Evolutionary conservation across 2,888 invertebrate genomes (phyloP).

Genomic region (Philereme vetulata): DNA sequence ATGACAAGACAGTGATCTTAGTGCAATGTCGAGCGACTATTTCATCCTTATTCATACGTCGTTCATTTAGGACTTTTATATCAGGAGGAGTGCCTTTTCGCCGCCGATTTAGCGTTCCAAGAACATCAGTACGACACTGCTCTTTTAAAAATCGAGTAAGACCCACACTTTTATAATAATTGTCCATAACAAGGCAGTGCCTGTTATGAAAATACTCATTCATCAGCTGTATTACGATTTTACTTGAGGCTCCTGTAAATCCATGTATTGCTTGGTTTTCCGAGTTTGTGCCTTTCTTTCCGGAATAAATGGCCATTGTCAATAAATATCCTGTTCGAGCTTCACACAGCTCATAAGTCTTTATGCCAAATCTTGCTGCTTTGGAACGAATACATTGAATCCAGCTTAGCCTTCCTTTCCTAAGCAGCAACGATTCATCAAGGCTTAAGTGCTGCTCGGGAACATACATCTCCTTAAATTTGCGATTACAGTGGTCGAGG

Average conservation of each 20-base stretch:
- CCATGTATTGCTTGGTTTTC: too few relatives aligned
- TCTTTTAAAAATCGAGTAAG: not conserved
- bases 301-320: not conserved
- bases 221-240: too few relatives aligned
- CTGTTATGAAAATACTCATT: not conserved
- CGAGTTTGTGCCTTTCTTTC: not conserved
- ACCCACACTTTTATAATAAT: not conserved
- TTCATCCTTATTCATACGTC: not conserved
- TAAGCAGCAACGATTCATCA: not conserved
- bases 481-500: slow-evolving; percentile 32
- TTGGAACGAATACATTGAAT: not conserved
- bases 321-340: not conserved
- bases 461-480: slow-evolving; percentile 20
- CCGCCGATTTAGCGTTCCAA: not conserved
- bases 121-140: not conserved
- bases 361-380: not conserved
- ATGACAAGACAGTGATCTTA: not conserved
- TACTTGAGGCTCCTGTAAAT: too few relatives aligned
- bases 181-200: not conserved
- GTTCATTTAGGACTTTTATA: not conserved
- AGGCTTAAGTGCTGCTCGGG: not conserved
- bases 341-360: not conserved
- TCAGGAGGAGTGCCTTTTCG: not conserved
- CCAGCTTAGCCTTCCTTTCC: not conserved
- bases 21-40: not conserved